Base-by-base conservation (phyloP, 2,888 invertebrate species). In the Ischnura elegans region DNA sequence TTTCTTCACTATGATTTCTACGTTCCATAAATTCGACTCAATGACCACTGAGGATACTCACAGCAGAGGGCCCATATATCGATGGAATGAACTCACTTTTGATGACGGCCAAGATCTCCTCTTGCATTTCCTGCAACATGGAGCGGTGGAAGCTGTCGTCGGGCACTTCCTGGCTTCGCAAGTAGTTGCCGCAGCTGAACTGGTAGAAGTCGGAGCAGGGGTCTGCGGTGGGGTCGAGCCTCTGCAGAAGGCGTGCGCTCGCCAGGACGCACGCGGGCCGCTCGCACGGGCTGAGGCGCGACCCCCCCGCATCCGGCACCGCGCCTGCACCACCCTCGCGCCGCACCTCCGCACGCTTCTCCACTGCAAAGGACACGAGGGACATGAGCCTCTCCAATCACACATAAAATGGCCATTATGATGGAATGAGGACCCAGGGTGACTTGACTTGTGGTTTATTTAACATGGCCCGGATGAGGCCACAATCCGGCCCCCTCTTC, bases 71-170 rank as follows among this genome's bases (percentile, higher is more conserved):
- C 42, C 19, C 13, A 25, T 25, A 13, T 8, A 42, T 6, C 25
- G 8, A 47, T 13, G 29, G 51, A 25, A 21, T 45, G 21, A 45
- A 94, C 95, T 95, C 94, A 95, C 96, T 96, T 95, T 95, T 96
- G 94, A 96, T 95, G 47, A 95, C 95, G 61, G 95, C 95, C 51
- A 95, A 95, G 87, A 96, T 95, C 36, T 95, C 95, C 94, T 96
- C 96, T 94, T 96, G 95, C 95, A 96, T 96, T 94, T 95, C 95
- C 94, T 96, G 96, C 85, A 96, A 95, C 10, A 95, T 95, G 2
- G 95, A 95, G 46, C 95, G 95, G 94, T 95, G 95, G 94, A 95
- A 95, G 93, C 95, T 95, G 94, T 96, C 96, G 94, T 96, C 96
- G 4, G 96, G 96, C 10, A 96, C 95, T 42, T 95, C 95, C 94